phyloP scores from a whole-genome alignment of 2,113 vertebrate genomes.

The Struthidea cinerea region DNA sequence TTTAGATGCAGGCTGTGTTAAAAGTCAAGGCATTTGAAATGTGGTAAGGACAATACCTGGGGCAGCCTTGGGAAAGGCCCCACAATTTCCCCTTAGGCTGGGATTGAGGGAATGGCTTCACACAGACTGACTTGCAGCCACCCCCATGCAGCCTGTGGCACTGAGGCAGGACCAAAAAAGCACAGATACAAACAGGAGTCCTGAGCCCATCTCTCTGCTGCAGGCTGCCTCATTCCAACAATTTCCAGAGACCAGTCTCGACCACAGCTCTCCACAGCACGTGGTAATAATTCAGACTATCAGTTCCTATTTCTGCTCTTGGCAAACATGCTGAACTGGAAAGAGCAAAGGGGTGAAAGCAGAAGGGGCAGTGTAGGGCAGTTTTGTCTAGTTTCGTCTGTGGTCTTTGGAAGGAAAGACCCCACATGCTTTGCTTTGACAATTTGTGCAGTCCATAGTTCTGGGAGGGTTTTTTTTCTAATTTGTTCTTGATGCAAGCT shows the following conservation, averaged over 20 bases:
- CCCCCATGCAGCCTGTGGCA: not conserved
- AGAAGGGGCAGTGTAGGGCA: not conserved
- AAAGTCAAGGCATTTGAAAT: not conserved
- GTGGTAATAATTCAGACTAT: not conserved
- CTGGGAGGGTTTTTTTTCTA: not conserved
- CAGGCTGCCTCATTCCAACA: not conserved
- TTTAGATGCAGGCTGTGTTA: not conserved
- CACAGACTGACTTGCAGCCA: not conserved
- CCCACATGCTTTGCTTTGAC: not conserved
- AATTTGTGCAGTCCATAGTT: rapidly evolving
- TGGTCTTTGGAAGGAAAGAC: not conserved
- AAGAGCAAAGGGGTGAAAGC: not conserved
- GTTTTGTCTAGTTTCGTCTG: not conserved
- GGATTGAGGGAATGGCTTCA: not conserved
- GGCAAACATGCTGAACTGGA: not conserved
- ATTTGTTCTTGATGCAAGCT: not conserved
- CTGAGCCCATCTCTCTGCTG: not conserved
- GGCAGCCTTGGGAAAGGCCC: not conserved
- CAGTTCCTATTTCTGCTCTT: not conserved
- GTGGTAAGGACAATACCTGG: not conserved
- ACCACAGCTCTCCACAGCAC: not conserved
- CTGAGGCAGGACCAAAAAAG: not conserved
- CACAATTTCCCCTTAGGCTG: rapidly evolving
- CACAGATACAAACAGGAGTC: rapidly evolving
- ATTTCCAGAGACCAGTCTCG: not conserved